These are phyloP conservation scores for Anas georgica DNA, from an alignment of 2,797 vertebrate species.

Conservation along the genomic window DNA sequence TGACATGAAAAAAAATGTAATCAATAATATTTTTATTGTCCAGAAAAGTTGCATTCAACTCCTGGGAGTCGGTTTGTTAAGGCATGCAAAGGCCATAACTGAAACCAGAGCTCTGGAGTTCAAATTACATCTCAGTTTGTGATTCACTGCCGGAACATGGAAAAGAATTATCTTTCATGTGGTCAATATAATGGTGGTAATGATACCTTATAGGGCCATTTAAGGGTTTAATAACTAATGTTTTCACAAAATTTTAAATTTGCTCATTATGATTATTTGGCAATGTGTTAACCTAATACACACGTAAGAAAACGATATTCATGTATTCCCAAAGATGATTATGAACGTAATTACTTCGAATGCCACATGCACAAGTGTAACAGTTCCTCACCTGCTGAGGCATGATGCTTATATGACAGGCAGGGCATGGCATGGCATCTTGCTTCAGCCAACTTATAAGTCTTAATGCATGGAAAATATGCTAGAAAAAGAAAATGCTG, in stretches of 20 bases:
- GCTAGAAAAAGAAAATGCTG: not conserved
- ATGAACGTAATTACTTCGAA: not conserved
- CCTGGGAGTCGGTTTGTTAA: not conserved
- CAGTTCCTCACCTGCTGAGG: not conserved
- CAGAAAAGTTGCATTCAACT: not conserved
- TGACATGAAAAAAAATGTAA: conserved; percentile 1
- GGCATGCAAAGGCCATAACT: not conserved
- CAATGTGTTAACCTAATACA: conserved; percentile 43
- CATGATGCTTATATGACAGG: not conserved
- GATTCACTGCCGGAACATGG: conserved; percentile 29
- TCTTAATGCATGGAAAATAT: rapidly evolving
- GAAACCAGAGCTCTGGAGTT: conserved; percentile 1
- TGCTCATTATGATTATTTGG: conserved; percentile 56
- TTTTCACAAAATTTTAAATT: conserved; percentile 17
- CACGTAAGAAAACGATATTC: conserved; percentile 21
- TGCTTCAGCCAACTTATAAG: not conserved
- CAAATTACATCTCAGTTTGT: not conserved
- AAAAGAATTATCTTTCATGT: conserved; percentile 57
- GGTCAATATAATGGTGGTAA: conserved; percentile 44
- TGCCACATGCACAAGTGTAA: not conserved
- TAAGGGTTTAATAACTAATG: conserved; percentile 36
- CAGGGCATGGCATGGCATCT: not conserved
- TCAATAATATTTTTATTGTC: not conserved
- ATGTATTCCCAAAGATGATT: conserved; percentile 46
- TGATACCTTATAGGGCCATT: conserved; percentile 53